These are phyloP conservation scores for Sesia apiformis DNA, from an alignment of 2,888 invertebrate genomes.

Conservation along the genomic window DNA sequence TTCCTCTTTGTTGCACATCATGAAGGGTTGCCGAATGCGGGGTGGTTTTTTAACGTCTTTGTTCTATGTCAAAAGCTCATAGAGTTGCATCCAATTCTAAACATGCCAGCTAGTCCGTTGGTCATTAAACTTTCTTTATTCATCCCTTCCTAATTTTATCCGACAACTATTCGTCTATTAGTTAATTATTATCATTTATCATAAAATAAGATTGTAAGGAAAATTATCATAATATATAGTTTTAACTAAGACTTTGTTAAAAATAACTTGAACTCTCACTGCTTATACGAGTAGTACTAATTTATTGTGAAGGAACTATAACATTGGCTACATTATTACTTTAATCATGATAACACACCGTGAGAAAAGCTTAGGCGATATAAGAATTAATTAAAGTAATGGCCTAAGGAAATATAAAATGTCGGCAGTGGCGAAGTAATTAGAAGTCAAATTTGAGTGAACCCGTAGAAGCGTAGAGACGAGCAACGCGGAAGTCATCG, in stretches of 20 bases:
- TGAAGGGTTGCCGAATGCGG: conserved; percentile 48
- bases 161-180: too few species aligned
- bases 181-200: too few species aligned
- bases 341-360: conserved; percentile 43
- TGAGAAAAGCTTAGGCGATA: conserved; percentile 55
- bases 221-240: too few species aligned
- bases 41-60: conserved; percentile 1
- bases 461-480: conserved; percentile 5
- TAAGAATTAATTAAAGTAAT: conserved; percentile 66
- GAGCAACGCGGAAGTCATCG: conserved; percentile 5
- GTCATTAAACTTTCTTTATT: too few species aligned
- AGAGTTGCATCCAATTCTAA: too few species aligned
- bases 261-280: too few species aligned
- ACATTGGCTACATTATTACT: conserved; percentile 12
- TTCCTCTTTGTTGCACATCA: conserved; percentile 45
- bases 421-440: conserved; percentile 53
- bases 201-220: too few species aligned
- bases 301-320: not conserved
- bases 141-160: too few species aligned
- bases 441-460: conserved; percentile 55
- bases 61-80: not conserved
- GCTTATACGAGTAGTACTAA: not conserved
- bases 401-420: conserved; percentile 63
- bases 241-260: too few species aligned
- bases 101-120: too few species aligned